These are phyloP conservation scores for Esox lucius DNA, from an alignment of 2,797 vertebrate species.

Conservation along the genomic window DNA sequence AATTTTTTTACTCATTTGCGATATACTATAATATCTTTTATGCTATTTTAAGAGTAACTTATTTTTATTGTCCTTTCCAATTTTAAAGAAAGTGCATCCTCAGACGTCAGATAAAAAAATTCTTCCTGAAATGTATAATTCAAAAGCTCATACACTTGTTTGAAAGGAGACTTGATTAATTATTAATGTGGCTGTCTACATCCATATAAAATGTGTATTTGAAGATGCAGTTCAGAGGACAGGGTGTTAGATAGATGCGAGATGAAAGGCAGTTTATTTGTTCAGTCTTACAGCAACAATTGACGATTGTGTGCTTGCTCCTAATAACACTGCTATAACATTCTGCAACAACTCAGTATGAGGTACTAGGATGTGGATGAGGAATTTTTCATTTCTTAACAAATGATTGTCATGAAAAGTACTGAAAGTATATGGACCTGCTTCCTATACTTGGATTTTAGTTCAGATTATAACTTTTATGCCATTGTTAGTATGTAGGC, in stretches of 20 bases:
- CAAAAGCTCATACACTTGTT: constrained; percentile 2
- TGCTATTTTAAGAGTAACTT: neutral
- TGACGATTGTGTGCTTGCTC: neutral
- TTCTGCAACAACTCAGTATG: neutral
- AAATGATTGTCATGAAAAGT: neutral
- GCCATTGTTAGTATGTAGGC: neutral
- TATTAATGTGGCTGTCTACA: constrained; percentile 10
- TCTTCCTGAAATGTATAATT: constrained; percentile 4
- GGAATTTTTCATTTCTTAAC: neutral
- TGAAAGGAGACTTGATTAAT: neutral
- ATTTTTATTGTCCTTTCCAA: neutral
- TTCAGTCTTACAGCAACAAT: neutral
- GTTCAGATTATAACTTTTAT: neutral
- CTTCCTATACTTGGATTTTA: neutral
- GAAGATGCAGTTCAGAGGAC: neutral
- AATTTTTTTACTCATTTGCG: neutral
- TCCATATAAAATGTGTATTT: neutral
- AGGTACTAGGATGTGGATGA: neutral
- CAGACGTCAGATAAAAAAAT: neutral
- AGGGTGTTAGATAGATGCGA: neutral
- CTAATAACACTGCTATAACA: neutral
- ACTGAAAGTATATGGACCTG: neutral
- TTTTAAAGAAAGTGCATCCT: neutral
- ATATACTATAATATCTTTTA: neutral
- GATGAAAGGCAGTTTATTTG: neutral